Base-by-base conservation (phyloP, 2,797 vertebrate genomes). In the Dryobates pubescens region DNA sequence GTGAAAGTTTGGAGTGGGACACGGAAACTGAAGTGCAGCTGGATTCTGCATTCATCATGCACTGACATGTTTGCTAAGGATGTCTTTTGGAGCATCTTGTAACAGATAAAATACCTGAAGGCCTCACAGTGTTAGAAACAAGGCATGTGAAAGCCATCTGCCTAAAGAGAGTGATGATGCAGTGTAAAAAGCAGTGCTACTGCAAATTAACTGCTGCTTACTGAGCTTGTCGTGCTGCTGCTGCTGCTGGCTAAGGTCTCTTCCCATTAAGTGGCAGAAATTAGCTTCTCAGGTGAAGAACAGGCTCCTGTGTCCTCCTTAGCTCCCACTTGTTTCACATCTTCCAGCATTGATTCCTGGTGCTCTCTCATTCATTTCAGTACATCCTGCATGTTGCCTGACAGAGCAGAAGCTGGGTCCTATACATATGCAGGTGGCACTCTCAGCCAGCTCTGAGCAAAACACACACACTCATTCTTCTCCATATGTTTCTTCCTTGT, bases 111-210 rank as follows among this genome's bases (percentile, higher is more conserved):
- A 65, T 61, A 81, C 72, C 88, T 94, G 79, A 95, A 84, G 95
- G 95, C 61, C 59, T 93, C 41, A 56, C 29, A 76, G 34, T 84
- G 90, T 78, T 72, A 81, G 77, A 96, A 94, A 79, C 18, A 90
- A 90, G n/a, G 24, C 74, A 70, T 92, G 89, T 80, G 81, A 80
- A 89, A 81, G 61, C 34, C 65, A 90, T 85, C 85, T 96, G 88
- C 88, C 63, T 94, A 67, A 82, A 56, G 27, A 30, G 74, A 73
- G 68, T 89, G 72, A 82, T 59, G 82, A 83, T 29, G 24, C 43
- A 72, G 49, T 53, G 64, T 79, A 94, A 94, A 96, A 83, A 90
- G 9, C 41, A 65, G 10, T 27, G 18, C n/a, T 71, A 59, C 43
- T 59, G 12, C 19, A 91, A 94, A 86, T 49, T 84, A 86, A 72